phyloP scores from a whole-genome alignment of 2,888 invertebrate genomes.

The Cosmia pyralina region DNA sequence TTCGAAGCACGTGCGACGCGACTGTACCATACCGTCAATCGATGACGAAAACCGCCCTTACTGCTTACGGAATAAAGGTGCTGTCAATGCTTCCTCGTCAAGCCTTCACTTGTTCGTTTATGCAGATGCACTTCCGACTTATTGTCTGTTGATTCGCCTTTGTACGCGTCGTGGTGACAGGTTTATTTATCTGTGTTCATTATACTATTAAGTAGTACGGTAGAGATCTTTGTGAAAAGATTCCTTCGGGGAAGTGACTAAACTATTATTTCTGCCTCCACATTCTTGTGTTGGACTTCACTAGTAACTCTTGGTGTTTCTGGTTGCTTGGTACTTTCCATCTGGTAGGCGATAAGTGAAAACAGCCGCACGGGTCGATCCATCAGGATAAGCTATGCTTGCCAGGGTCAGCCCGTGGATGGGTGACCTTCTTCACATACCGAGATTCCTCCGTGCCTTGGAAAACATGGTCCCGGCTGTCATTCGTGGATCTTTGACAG shows the following conservation, averaged over 20 bases:
- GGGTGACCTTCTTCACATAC: too few relatives aligned
- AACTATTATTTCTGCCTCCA: background rate
- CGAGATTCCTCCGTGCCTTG: too few relatives aligned
- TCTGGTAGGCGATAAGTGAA: background rate
- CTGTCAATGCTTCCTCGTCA: slow-evolving; percentile 2
- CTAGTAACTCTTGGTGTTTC: background rate
- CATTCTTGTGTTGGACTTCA: background rate
- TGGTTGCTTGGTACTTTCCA: background rate
- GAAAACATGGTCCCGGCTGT: too few relatives aligned
- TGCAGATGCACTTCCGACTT: slow-evolving; percentile 49
- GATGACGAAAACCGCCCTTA: background rate
- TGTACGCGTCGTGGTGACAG: slow-evolving; percentile 23
- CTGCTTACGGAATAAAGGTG: slow-evolving; percentile 5
- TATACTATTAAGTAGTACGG: slow-evolving; percentile 8
- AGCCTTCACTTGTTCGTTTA: slow-evolving; percentile 34
- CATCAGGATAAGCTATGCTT: too few relatives aligned
- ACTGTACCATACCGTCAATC: slow-evolving; percentile 22
- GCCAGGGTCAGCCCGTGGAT: too few relatives aligned
- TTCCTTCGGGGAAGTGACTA: slow-evolving; percentile 4
- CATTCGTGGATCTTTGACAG: too few relatives aligned
- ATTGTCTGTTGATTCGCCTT: slow-evolving; percentile 42
- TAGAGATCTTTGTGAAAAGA: background rate
- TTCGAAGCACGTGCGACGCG: slow-evolving; percentile 28
- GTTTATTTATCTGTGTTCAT: slow-evolving; percentile 26
- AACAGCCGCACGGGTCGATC: too few relatives aligned